phyloP scores from a whole-genome alignment of 1,140 invertebrate genomes.

The Trissolcus basalis region DNA sequence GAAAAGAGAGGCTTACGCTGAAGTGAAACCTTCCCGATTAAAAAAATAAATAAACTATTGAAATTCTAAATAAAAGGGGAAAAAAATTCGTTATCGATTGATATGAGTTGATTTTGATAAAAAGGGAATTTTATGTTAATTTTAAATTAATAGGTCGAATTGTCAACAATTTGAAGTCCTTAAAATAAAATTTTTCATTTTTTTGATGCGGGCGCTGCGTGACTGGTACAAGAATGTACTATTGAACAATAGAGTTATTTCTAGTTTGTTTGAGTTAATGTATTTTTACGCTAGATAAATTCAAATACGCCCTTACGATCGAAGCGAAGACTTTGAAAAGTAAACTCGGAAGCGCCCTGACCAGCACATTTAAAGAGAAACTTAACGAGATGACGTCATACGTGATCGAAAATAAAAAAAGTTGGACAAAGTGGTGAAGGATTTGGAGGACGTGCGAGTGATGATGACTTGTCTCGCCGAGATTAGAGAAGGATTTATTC shows the following conservation, averaged over 20 bases:
- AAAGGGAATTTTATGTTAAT: too few relatives aligned
- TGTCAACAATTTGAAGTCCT: too few relatives aligned
- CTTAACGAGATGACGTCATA: conserved; percentile 81
- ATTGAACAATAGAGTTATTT: neutral
- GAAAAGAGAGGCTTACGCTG: too few relatives aligned
- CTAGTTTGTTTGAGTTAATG: neutral
- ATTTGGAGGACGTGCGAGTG: conserved; percentile 84
- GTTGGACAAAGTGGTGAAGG: conserved; percentile 81
- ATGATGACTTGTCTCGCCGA: conserved; percentile 86
- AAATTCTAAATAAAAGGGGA: too few relatives aligned
- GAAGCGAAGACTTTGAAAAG: conserved; percentile 86
- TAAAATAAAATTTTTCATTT: too few relatives aligned
- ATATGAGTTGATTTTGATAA: too few relatives aligned
- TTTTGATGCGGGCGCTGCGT: too few relatives aligned
- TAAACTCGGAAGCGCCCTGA: conserved; percentile 79
- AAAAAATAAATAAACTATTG: too few relatives aligned
- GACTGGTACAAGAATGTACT: too few relatives aligned
- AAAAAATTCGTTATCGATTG: too few relatives aligned
- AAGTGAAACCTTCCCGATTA: too few relatives aligned
- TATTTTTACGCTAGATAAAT: conserved; percentile 76
- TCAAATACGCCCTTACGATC: conserved; percentile 81
- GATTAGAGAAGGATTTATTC: conserved; percentile 84
- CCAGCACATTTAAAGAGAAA: conserved; percentile 79
- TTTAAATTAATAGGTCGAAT: too few relatives aligned
- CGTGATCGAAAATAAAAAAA: conserved; percentile 82